phyloP scores from a whole-genome alignment of 2,888 invertebrate species.

The Cephus rjabovi region DNA sequence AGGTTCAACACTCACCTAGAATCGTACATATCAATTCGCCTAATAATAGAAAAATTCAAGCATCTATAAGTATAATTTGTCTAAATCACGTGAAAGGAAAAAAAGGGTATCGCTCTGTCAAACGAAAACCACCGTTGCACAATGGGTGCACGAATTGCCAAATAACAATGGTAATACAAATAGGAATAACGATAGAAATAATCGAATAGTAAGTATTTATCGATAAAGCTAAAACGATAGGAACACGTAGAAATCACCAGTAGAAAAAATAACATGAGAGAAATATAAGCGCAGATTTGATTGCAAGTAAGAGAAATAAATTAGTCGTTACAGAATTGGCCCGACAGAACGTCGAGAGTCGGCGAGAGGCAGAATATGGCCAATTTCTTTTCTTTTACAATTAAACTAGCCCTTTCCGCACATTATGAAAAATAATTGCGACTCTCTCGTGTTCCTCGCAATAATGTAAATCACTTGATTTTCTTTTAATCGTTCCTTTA shows the following conservation, averaged over 20 bases:
- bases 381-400: not conserved
- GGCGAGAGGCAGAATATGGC: not conserved
- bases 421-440: conserved; percentile 5
- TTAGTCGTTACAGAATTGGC: not conserved
- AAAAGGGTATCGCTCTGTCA: not conserved
- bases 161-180: not conserved
- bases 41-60: not conserved
- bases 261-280: not conserved
- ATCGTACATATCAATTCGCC: not conserved
- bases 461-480: not conserved
- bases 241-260: not conserved
- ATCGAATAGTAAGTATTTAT: not conserved
- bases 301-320: not conserved
- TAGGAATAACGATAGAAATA: not conserved
- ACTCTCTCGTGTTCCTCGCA: not conserved
- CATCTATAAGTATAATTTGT: not conserved
- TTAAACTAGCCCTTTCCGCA: not conserved
- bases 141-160: not conserved
- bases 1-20: not conserved
- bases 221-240: not conserved
- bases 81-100: not conserved
- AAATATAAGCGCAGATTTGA: not conserved
- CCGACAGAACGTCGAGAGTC: not conserved
- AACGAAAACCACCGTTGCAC: not conserved
- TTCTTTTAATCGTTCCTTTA: not conserved